Base-by-base conservation (phyloP, 2,797 vertebrate genomes). In the Hippoglossus hippoglossus region DNA sequence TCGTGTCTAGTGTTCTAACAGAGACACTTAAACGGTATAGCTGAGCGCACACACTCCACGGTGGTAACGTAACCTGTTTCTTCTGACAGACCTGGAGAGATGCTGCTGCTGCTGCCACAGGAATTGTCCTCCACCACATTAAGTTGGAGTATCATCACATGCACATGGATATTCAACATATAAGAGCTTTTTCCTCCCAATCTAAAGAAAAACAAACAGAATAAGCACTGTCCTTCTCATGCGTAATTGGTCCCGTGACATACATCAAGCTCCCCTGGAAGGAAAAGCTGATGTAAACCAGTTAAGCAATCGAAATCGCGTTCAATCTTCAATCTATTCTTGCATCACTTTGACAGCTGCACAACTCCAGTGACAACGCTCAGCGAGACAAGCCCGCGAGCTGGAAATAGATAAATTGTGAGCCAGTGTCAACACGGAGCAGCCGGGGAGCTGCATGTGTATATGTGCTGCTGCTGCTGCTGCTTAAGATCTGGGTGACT, bases 301-400 rank as follows among this genome's bases (percentile, higher is more conserved):
- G 81, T 82, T 86, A 81, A 78, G 84, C 72, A 79, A 76, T 79
- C 83, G 79, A 81, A 87, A 87, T 67, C 80, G 73, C 63, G 63
- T 86, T 83, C 71, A 80, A 67, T 90, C 86, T 89, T 75, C 74
- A 84, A 85, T 90, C 72, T 82, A 47, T 78, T 78, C 79, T 87
- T 89, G 90, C 81, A 77, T 90, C 85, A 85, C 77, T 80, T 82
- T 91, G 89, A 91, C 86, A 90, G 85, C 81, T 80, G 82, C 75
- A 65, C 71, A 83, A 74, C 79, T 86, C 77, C 68, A 68, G 74
- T 70, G 76, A 88, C 79, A 80, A 66, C 31, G 47, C 73, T 77
- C 71, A 62, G 77, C 10, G 64, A 90, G 85, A 92, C 84, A 67
- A 91, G 86, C 75, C 87, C 82, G 75, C 65, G 1, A 83, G 89